Evolutionary conservation across 2,113 vertebrate species (phyloP).

Genomic region (Solea senegalensis): DNA sequence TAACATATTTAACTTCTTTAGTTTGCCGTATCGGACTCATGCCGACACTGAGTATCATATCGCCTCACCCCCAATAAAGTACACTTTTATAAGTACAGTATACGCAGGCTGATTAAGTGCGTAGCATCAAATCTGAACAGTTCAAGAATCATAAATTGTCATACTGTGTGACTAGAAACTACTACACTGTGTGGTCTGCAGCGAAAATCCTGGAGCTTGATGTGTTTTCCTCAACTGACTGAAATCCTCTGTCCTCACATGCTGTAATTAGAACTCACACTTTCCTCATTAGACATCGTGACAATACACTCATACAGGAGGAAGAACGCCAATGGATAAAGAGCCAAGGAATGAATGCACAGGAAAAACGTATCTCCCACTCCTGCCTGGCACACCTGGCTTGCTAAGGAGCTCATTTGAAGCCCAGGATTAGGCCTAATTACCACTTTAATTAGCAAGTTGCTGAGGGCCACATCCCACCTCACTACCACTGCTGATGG

Average conservation of each 20-base stretch:
- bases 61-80: too few species aligned
- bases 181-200: too few species aligned
- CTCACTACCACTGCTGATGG: slow-evolving; percentile 56
- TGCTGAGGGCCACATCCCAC: slow-evolving; percentile 63
- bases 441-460: slow-evolving; percentile 75
- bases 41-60: too few species aligned
- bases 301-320: slow-evolving; percentile 7
- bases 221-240: too few species aligned
- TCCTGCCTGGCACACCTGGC: slow-evolving; percentile 71
- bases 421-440: slow-evolving; percentile 75
- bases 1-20: too few species aligned
- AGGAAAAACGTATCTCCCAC: slow-evolving; percentile 19
- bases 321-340: slow-evolving; percentile 18
- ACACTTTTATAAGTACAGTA: too few species aligned
- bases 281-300: slow-evolving; percentile 18
- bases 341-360: slow-evolving; percentile 18
- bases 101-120: too few species aligned
- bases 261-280: slow-evolving; percentile 14
- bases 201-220: too few species aligned
- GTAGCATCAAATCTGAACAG: too few species aligned
- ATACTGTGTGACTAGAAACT: too few species aligned
- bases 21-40: too few species aligned
- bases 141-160: too few species aligned
- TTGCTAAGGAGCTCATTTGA: slow-evolving; percentile 74
- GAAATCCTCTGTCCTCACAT: neutral